phyloP scores from a whole-genome alignment of 2,888 invertebrate species.

The Thymelicus sylvestris region DNA sequence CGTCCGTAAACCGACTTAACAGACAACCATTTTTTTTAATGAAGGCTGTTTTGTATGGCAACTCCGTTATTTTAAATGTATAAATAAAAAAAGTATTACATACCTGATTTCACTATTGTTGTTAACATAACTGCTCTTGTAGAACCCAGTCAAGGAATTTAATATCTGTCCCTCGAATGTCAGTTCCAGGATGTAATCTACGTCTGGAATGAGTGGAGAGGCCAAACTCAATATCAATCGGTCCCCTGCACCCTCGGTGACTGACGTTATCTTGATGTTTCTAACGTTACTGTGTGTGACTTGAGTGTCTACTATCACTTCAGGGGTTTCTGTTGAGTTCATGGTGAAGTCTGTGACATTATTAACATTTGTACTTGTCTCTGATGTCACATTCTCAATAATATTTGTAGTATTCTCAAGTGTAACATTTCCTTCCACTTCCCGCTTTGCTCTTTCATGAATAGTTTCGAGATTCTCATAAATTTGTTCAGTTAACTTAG shows the following conservation, averaged over 20 bases:
- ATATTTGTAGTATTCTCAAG: conserved; percentile 21
- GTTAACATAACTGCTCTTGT: conserved; percentile 86
- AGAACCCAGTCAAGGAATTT: conserved; percentile 88
- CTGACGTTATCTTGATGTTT: conserved; percentile 64
- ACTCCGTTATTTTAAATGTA: too few species aligned
- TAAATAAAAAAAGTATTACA: conserved; percentile 42
- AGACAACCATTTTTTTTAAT: too few species aligned
- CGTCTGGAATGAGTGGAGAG: conserved; percentile 68
- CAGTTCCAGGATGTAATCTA: conserved; percentile 83
- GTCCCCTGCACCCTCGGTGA: conserved; percentile 65
- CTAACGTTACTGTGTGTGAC: conserved; percentile 70
- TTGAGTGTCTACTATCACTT: conserved; percentile 51
- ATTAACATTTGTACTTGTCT: conserved; percentile 18
- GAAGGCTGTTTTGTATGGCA: too few species aligned
- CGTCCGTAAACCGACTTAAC: too few species aligned
- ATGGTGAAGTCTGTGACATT: conserved; percentile 20
- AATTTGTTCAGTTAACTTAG: conserved; percentile 75
- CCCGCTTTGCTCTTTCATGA: conserved; percentile 55
- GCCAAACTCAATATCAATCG: conserved; percentile 64
- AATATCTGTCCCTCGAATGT: conserved; percentile 83
- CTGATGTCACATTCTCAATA: conserved; percentile 36
- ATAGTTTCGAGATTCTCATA: conserved; percentile 69
- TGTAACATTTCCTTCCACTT: conserved; percentile 42
- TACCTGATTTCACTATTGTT: conserved; percentile 74
- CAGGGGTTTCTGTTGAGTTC: conserved; percentile 44